Base-by-base conservation (phyloP, 2,888 invertebrate species). In the Drosophila kanekoi region DNA sequence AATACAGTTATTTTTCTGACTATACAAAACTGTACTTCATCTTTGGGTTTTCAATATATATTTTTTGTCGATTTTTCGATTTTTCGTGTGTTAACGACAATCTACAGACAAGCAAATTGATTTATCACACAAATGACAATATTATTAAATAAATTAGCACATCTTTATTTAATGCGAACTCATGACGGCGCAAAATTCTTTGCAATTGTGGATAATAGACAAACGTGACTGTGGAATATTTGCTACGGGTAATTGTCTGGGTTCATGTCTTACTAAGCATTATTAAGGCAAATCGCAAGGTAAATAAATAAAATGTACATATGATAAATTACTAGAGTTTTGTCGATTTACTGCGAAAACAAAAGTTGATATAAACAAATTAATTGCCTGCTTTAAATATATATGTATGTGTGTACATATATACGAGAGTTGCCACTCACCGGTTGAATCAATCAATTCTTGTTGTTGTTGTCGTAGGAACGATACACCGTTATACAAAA, bases 381-480 rank as follows among this genome's bases (percentile, higher is more conserved):
- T 48, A 56, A 51, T 47, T 16, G 23, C 13, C 38, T 35, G 23
- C 43, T 45, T 48, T 32, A 16, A 14, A 18, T 59, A 14, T 9
- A 60, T 38, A 23, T 47, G 6, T 18, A 56, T 47, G 10, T 47
- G 28, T 28, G 28, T 28, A 28, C 28, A 40, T 18, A 23, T 58
- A 33, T 28, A 41, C 10, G 28, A 44, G 43, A 33, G 32, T 23
- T 58, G n/a, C 16, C 53, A 80, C 82, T 82, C 47, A 80, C 80
- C 80, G 75, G 67, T 64, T 61, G 49, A 62, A 57, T 64, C 58
- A 77, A 73, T 69, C 64, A 77, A 72, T 68, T n/a, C n/a, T n/a
- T 63, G 53, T 59, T 53, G 59, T 28, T 49, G 54, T 66, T 59
- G 61, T 32, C 33, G 43, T 58, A 51, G 44, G 28, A 18, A 38